Base-by-base conservation (phyloP, 1,140 invertebrate species). In the Drosophila athabasca region DNA sequence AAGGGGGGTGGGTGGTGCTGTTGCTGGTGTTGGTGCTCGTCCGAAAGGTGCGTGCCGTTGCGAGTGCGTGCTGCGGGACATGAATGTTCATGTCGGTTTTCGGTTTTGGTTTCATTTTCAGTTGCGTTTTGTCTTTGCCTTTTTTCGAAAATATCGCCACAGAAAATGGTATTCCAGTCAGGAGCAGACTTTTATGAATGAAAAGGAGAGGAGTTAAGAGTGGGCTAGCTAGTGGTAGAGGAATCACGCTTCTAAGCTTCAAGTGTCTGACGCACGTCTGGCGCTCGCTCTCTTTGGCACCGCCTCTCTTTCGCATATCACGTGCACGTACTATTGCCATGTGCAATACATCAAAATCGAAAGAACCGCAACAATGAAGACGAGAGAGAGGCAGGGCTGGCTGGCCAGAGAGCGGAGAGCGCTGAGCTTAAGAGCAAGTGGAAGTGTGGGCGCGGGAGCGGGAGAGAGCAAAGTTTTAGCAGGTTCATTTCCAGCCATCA, bases 11-110 rank as follows among this genome's bases (percentile, higher is more conserved):
- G 31, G 31, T n/a, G 26, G 26, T 7, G n/a, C 24, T 31, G 51
- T 8, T 15, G 50, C 9, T n/a, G 49, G 6, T 13, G 19, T 2
- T 52, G 51, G 15, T 15, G 50, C 9, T 53, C 31, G 24, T 29
- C 15, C 35, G 35, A 39, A 39, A 39, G 35, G 35, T 39, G 35
- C 35, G 35, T 39, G 35, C 35, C 35, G 78, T 66, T 79, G 78
- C 69, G 78, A 85, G 82, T 77, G 81, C 81, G 81, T 85, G 82
- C 73, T 87, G 82, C 82, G 78, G 83, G 72, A 77, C 76, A 85
- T 77, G 64, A 81, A 76, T 75, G 75, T 79, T 84, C 58, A 67
- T 74, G 79, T 83, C 66, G 53, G 75, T 75, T 72, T 83, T 79
- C 78, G 58, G 68, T 76, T 72, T 72, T 46, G 45, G 75, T 75